Evolutionary conservation across 2,888 invertebrate genomes (phyloP), one percentile per base, ranked within the genome.

Genomic region (Lochmaea capreae): DNA sequence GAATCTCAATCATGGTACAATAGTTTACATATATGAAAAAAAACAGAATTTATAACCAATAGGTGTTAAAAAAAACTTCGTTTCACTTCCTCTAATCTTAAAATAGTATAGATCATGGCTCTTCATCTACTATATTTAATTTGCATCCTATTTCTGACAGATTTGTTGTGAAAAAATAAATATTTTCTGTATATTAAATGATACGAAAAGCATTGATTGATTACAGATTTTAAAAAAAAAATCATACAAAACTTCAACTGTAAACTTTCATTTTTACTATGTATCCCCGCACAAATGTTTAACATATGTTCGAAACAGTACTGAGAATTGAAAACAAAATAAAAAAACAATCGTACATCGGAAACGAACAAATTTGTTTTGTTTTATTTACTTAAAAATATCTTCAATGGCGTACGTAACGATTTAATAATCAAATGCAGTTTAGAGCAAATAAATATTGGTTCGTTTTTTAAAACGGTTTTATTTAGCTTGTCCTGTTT

Each of bases 241-340:
- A 4, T 57, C 18, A 57, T 33, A 33, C 54, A 57, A 14, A 57
- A 57, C 18, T 54, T 43, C 14, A 46, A 10, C 4, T 46, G 14
- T 46, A 46, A 10, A 43, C 43, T 11, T 43, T 43, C 43, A 12
- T 46, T 12, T 46, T 3, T 18, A 52, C 52, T 8, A 49, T 49
- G 16, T 18, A 9, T 1, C 16, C 16, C 2, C 33, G 5, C 71
- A 74, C 76, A 77, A 77, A 77, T 77, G 77, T 72, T 71, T 71
- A 76, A 67, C 77, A 77, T 67, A 77, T 77, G 77, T 71, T 67
- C 63, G 63, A 72, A 73, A 74, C 75, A 67, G 33, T 33, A 67
- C 72, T 59, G 22, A 67, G 63, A 71, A 73, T 73, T 54, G 65
- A 71, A 42, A 65, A 58, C 54, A 61, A 63, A 72, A 57, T 63